Evolutionary conservation across 2,113 vertebrate genomes (phyloP).

Genomic region (Kryptolebias marmoratus): DNA sequence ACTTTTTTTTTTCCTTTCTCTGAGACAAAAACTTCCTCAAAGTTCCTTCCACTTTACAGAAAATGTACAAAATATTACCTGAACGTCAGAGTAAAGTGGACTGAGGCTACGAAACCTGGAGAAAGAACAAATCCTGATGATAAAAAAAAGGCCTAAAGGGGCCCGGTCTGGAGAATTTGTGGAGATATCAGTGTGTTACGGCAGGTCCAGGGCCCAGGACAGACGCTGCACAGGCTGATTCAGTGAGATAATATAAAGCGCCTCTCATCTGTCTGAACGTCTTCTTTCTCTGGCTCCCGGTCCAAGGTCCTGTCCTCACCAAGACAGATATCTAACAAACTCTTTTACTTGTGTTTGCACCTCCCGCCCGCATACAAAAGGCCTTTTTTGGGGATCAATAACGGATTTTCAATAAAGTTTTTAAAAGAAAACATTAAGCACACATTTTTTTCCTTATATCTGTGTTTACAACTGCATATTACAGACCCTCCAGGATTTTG

Average conservation of each 20-base stretch:
- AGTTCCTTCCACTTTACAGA: conserved; percentile 19
- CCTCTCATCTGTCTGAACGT: conserved; percentile 36
- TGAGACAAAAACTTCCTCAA: conserved; percentile 43
- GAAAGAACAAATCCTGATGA: conserved; percentile 53
- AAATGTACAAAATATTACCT: conserved; percentile 51
- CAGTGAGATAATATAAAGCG: conserved; percentile 53
- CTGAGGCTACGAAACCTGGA: conserved; percentile 29
- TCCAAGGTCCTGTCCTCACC: too few species aligned
- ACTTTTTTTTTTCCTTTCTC: conserved; percentile 22
- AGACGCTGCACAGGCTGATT: conserved; percentile 37
- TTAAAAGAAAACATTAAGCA: too few species aligned
- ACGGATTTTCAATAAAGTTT: too few species aligned
- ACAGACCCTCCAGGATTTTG: too few species aligned
- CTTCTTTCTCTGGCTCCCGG: conserved; percentile 3
- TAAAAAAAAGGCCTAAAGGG: conserved; percentile 54
- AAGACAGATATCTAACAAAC: too few species aligned
- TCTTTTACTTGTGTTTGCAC: too few species aligned
- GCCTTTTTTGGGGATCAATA: too few species aligned
- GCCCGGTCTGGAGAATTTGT: conserved; percentile 41
- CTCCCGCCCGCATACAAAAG: too few species aligned
- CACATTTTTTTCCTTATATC: too few species aligned
- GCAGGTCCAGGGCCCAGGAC: conserved; percentile 11
- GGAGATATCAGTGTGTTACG: conserved; percentile 57
- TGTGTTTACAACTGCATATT: too few species aligned
- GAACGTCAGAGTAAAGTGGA: conserved; percentile 37